A percentile compares a stretch with the other conserved stretches of the same genome.
Conservation (phyloP, 2,797 vertebrate species). For the Smutsia gigantea region DNA sequence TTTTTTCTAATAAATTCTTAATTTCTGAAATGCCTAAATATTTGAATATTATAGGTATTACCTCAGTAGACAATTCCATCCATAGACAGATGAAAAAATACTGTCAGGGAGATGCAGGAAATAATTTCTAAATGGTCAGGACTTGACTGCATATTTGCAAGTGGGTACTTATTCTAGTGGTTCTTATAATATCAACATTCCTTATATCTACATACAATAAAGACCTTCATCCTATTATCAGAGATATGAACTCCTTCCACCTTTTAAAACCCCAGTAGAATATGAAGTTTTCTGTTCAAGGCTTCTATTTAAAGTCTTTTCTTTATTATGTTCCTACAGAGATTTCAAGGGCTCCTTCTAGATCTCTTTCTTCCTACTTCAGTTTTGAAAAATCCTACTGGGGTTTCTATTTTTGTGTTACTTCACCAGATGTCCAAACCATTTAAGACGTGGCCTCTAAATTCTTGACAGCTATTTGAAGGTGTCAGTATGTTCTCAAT, state of each 20-base stretch:
- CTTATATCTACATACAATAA: conserved; percentile 16
- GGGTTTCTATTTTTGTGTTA: conserved; percentile 80
- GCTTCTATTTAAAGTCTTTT: conserved; percentile 77
- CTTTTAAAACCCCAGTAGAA: conserved; percentile 55
- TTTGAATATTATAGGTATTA: background rate
- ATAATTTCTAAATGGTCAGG: conserved; percentile 10
- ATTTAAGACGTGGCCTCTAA: conserved; percentile 79
- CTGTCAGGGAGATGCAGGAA: background rate
- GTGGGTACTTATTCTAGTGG: background rate
- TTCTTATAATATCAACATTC: conserved; percentile 7
- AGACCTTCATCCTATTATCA: conserved; percentile 33
- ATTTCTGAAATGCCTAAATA: background rate
- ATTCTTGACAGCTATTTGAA: conserved; percentile 78
- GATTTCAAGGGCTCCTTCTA: conserved; percentile 78
- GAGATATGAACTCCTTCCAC: conserved; percentile 44
- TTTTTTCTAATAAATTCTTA: background rate
- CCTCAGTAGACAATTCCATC: background rate
- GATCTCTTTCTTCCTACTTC: conserved; percentile 75
- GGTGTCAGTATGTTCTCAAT: conserved; percentile 72
- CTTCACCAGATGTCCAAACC: conserved; percentile 79
- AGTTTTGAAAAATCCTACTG: conserved; percentile 76
- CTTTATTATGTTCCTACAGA: conserved; percentile 70
- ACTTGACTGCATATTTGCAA: conserved; percentile 25
- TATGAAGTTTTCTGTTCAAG: conserved; percentile 67
- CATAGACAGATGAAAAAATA: background rate